phyloP scores from a whole-genome alignment of 2,797 vertebrate species.

The Parambassis ranga region DNA sequence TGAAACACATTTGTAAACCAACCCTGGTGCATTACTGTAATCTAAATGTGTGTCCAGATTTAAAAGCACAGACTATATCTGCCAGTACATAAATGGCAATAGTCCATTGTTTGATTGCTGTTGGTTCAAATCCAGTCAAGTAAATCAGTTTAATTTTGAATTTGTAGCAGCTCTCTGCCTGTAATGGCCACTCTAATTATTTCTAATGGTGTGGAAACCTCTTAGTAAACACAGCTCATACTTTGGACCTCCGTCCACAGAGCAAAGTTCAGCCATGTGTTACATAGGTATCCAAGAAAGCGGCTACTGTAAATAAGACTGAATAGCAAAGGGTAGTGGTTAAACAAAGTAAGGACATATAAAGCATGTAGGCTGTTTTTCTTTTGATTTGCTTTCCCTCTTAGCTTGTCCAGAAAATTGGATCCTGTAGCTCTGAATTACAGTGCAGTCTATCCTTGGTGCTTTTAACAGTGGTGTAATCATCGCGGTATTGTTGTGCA shows the following conservation, averaged over 20 bases:
- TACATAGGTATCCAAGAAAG: constrained; percentile 16
- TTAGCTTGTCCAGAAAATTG: neutral
- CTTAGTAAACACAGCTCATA: constrained; percentile 47
- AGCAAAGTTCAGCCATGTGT: constrained; percentile 51
- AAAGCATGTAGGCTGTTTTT: neutral
- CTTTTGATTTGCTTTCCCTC: neutral
- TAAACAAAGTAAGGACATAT: neutral
- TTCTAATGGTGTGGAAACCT: constrained; percentile 64
- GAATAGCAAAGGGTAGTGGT: neutral
- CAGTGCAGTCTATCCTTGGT: constrained; percentile 10
- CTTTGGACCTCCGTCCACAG: constrained; percentile 20
- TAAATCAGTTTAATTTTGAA: constrained; percentile 33
- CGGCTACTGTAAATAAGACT: constrained; percentile 19
- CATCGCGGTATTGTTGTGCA: neutral
- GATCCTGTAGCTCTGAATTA: neutral
- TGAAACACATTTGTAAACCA: neutral
- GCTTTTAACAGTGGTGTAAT: constrained; percentile 15
- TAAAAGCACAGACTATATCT: neutral
- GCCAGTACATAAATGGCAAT: neutral
- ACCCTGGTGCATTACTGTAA: neutral
- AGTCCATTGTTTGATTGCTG: constrained; percentile 32
- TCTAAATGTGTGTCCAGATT: neutral
- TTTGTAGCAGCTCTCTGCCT: constrained; percentile 24
- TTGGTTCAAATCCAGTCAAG: constrained; percentile 44
- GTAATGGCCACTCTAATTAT: constrained; percentile 54